Evolutionary conservation across 53 echinoderm and acorn worm genomes (phyloP).

Genomic region (Echinometra lucunter): DNA sequence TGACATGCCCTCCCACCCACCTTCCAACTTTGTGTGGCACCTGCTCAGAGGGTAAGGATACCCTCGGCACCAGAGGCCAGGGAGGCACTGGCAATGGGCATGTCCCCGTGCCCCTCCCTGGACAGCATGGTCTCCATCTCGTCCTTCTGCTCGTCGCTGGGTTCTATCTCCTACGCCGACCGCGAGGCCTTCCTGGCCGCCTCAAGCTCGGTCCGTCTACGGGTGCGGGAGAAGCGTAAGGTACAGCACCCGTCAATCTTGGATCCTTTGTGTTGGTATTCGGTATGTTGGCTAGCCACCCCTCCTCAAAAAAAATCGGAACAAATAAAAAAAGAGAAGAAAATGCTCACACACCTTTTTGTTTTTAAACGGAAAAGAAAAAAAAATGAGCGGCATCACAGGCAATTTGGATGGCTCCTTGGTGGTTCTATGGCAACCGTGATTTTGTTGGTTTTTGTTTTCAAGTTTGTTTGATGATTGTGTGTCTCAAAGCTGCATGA

Average conservation of each 20-base stretch:
- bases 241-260: constrained; percentile 56
- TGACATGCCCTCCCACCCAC: not conserved
- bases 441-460: not conserved
- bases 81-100: constrained; percentile 35
- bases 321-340: not conserved
- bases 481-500: constrained; percentile 19
- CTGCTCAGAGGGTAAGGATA: constrained; percentile 16
- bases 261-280: constrained; percentile 72
- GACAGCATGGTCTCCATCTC: constrained; percentile 76
- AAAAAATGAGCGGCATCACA: not conserved
- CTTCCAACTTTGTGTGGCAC: not conserved
- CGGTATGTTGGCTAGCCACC: constrained; percentile 68
- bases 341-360: not conserved
- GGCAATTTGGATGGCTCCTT: constrained; percentile 42
- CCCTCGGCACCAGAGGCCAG: constrained; percentile 34
- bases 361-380: not conserved
- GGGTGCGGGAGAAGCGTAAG: constrained; percentile 69
- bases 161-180: constrained; percentile 67
- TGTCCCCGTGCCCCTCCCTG: constrained; percentile 77
- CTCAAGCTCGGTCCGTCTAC: constrained; percentile 63
- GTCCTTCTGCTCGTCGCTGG: constrained; percentile 77
- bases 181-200: constrained; percentile 68
- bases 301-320: not conserved
- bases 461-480: not conserved
- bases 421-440: constrained; percentile 28